Evolutionary conservation across 2,888 invertebrate species (phyloP).

Genomic region (Catotricha subobsoleta): DNA sequence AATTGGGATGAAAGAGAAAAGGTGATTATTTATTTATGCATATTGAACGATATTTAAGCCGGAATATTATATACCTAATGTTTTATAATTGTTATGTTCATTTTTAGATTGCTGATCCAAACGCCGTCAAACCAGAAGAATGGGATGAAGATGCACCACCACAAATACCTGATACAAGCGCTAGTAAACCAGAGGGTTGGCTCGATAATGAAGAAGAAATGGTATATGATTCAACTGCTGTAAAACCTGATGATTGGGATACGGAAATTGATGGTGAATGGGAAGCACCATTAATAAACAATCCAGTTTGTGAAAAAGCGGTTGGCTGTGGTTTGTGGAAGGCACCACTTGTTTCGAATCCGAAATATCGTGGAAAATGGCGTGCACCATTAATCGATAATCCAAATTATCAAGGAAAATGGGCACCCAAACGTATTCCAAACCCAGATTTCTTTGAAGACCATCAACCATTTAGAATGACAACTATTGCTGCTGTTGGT

Average conservation of each 20-base stretch:
- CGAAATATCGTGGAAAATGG: conserved; percentile 87
- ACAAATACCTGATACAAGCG: conserved; percentile 69
- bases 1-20: conserved; percentile 95
- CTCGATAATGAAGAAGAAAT: conserved; percentile 77
- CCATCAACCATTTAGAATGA: conserved; percentile 69
- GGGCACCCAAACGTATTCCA: conserved; percentile 68
- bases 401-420: conserved; percentile 90
- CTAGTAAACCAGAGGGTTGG: conserved; percentile 80
- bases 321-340: conserved; percentile 88
- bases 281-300: conserved; percentile 87
- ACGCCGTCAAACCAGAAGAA: conserved; percentile 79
- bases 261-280: conserved; percentile 97
- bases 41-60: not conserved
- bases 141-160: conserved; percentile 94
- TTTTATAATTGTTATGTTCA: not conserved
- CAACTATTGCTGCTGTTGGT: conserved; percentile 79
- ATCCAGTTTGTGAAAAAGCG: conserved; percentile 61
- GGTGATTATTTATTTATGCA: conserved; percentile 12
- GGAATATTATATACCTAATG: not conserved
- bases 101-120: conserved; percentile 61
- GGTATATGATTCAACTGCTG: conserved; percentile 69
- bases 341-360: conserved; percentile 70
- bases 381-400: conserved; percentile 74
- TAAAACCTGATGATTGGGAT: conserved; percentile 92
- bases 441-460: conserved; percentile 93